phyloP scores from a whole-genome alignment of 2,888 invertebrate genomes.

The Nephrotoma flavescens region DNA sequence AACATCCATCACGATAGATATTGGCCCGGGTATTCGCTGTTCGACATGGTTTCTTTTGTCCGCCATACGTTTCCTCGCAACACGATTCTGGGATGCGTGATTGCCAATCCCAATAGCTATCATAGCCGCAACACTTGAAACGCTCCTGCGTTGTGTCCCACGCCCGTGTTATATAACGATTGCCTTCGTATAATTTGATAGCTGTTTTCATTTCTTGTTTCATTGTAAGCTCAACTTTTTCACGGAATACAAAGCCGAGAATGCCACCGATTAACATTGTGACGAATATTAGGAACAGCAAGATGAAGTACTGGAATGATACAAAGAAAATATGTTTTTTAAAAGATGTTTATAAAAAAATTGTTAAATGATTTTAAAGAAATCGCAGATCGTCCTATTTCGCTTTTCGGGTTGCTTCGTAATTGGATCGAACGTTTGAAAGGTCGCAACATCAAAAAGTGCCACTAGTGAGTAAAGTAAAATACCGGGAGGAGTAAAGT shows the following conservation, averaged over 20 bases:
- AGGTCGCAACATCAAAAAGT: no score
- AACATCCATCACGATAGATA: constrained; percentile 58
- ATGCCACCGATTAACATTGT: constrained; percentile 84
- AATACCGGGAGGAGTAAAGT: no score
- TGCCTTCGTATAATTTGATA: constrained; percentile 55
- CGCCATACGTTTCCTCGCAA: constrained; percentile 46
- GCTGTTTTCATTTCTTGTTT: constrained; percentile 66
- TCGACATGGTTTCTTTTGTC: constrained; percentile 30
- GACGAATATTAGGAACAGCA: constrained; percentile 76
- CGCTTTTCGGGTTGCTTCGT: no score
- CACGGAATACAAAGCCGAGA: constrained; percentile 77
- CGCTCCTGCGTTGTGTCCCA: constrained; percentile 82
- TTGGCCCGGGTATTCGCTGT: constrained; percentile 25
- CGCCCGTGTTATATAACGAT: constrained; percentile 54
- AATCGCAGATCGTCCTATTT: no score
- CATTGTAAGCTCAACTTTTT: constrained; percentile 61
- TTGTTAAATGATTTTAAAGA: background rate
- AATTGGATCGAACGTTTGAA: background rate
- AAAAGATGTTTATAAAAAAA: background rate
- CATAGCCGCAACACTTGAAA: constrained; percentile 74
- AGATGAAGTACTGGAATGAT: constrained; percentile 67
- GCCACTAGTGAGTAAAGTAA: no score
- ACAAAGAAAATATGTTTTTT: background rate
- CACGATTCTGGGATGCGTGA: constrained; percentile 60
- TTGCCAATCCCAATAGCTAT: constrained; percentile 60